These are phyloP conservation scores for Brachypterus glaber DNA, from an alignment of 2,888 invertebrate genomes.

Conservation along the genomic window DNA sequence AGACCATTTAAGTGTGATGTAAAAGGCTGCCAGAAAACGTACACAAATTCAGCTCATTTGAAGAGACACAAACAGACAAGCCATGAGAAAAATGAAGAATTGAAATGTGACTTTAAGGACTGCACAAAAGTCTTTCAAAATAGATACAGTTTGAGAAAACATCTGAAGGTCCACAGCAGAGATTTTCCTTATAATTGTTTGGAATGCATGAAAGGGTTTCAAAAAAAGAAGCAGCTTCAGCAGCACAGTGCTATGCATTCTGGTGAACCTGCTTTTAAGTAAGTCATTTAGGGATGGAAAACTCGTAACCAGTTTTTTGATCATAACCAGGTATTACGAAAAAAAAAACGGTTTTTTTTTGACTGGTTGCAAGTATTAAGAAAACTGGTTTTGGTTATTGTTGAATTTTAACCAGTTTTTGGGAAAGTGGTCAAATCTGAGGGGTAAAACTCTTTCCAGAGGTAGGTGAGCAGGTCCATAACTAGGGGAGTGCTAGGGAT, in stretches of 20 bases:
- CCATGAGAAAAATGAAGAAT: slow-evolving; percentile 19
- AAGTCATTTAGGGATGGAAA: slow-evolving; percentile 11
- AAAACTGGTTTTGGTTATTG: no score
- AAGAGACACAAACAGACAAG: slow-evolving; percentile 25
- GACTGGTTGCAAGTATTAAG: no score
- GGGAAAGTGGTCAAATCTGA: no score
- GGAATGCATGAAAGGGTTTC: slow-evolving; percentile 27
- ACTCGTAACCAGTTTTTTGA: no score
- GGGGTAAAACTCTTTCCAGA: no score
- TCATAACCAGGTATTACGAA: no score
- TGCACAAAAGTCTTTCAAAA: slow-evolving; percentile 28
- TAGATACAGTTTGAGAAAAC: slow-evolving; percentile 28
- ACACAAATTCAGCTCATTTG: slow-evolving; percentile 27
- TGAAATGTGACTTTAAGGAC: slow-evolving; percentile 21
- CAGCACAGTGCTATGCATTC: slow-evolving; percentile 24
- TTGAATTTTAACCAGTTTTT: no score
- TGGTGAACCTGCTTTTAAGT: slow-evolving; percentile 22
- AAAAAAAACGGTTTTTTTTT: no score
- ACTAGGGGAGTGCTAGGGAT: no score
- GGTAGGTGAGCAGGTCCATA: no score
- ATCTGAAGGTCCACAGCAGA: slow-evolving; percentile 23
- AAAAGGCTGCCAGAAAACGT: slow-evolving; percentile 26
- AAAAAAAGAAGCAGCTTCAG: slow-evolving; percentile 26
- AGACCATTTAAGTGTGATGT: slow-evolving; percentile 26
- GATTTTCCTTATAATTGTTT: slow-evolving; percentile 23